Evolutionary conservation across 1,140 invertebrate genomes (phyloP).

Genomic region (Anastrepha obliqua): DNA sequence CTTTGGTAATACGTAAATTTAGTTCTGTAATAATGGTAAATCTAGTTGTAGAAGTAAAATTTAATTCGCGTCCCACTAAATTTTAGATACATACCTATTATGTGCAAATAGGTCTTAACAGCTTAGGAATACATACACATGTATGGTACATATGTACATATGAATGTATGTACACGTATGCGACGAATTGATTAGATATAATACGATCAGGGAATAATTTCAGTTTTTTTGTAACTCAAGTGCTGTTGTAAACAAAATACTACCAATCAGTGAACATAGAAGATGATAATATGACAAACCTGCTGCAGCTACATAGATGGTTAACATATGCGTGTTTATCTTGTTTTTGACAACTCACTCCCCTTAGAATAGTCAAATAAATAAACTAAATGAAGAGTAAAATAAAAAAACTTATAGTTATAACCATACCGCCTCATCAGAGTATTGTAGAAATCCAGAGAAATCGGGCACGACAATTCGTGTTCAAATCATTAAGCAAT

Average conservation of each 20-base stretch:
- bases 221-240: constrained; percentile 29
- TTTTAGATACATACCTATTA: too few species aligned
- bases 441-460: background rate
- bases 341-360: background rate
- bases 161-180: background rate
- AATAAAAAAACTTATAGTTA: background rate
- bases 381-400: constrained; percentile 1
- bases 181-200: background rate
- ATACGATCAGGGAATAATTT: constrained; percentile 33
- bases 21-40: too few species aligned
- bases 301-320: background rate
- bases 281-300: background rate
- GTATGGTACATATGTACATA: background rate
- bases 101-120: too few species aligned
- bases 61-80: too few species aligned
- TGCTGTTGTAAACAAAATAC: background rate
- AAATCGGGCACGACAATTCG: background rate
- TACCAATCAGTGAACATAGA: background rate
- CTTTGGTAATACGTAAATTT: too few species aligned
- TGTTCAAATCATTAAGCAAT: constrained; percentile 8
- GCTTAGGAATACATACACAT: too few species aligned
- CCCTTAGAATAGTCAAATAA: background rate
- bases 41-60: too few species aligned
- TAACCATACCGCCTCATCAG: constrained; percentile 18
- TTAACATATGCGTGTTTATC: background rate